Conservation (phyloP, 2,888 invertebrate genomes). For the Gibbula magus region DNA sequence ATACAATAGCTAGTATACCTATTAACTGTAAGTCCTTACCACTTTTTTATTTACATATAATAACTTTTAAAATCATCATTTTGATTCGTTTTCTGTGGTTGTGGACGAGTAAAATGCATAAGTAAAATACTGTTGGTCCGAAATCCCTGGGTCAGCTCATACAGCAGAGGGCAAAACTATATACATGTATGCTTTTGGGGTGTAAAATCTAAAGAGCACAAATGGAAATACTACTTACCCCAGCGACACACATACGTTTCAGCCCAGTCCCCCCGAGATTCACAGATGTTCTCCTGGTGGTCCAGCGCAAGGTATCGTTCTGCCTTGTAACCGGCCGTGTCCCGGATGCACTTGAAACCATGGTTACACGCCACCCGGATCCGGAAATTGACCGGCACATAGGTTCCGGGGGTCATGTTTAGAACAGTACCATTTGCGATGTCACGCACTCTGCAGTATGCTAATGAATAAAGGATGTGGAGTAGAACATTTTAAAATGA, state of each 20-base stretch:
- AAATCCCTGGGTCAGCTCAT: too few relatives aligned
- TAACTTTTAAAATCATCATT: too few relatives aligned
- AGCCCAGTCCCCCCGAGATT: conserved; percentile 5
- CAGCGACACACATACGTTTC: neutral
- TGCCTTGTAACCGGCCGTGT: neutral
- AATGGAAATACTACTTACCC: conserved; percentile 1
- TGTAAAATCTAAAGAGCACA: neutral
- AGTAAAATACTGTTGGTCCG: too few relatives aligned
- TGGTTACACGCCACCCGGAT: conserved; percentile 13
- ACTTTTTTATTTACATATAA: too few relatives aligned
- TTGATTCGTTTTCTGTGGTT: too few relatives aligned
- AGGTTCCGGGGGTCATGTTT: neutral
- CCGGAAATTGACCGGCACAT: conserved; percentile 7
- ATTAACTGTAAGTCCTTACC: too few relatives aligned
- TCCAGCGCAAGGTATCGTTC: neutral
- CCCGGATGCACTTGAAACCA: conserved; percentile 3
- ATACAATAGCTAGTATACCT: too few relatives aligned
- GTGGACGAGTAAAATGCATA: too few relatives aligned
- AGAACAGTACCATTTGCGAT: conserved; percentile 19
- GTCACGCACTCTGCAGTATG: conserved; percentile 1
- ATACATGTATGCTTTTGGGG: too few relatives aligned
- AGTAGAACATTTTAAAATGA: too few relatives aligned
- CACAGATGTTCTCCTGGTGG: neutral
- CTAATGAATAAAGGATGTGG: neutral
- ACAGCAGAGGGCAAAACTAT: too few relatives aligned